These are phyloP conservation scores for Drosophila paranaensis DNA, from an alignment of 2,888 invertebrate genomes.

Conservation along the genomic window DNA sequence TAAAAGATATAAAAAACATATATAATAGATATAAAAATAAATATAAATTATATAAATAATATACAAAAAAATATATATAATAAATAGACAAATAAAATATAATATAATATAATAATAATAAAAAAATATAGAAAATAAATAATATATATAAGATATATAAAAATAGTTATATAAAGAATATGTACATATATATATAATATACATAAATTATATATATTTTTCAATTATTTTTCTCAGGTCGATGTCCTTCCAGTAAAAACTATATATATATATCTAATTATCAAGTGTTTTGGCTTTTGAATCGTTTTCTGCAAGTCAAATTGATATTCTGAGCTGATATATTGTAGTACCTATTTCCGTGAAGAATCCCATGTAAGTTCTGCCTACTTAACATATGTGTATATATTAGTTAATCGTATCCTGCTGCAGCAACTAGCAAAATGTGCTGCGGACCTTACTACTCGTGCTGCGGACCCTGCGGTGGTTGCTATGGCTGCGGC, in stretches of 20 bases:
- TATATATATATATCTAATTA: not conserved
- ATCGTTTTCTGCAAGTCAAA: not conserved
- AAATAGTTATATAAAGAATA: not conserved
- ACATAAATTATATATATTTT: too few species aligned
- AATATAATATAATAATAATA: too few species aligned
- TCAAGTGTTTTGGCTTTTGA: not conserved
- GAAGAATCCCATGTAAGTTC: not conserved
- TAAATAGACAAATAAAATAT: too few species aligned
- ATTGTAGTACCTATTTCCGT: conserved; percentile 3
- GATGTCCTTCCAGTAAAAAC: conserved; percentile 4
- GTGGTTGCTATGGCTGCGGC: not conserved
- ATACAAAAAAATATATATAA: too few species aligned
- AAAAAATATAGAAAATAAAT: too few species aligned
- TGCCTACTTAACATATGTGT: not conserved
- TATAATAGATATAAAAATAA: too few species aligned
- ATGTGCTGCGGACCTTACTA: conserved; percentile 14
- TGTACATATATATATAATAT: not conserved
- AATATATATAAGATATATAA: too few species aligned
- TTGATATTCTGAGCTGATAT: not conserved
- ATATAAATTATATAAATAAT: too few species aligned
- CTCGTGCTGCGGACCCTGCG: conserved; percentile 2
- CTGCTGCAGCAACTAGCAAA: not conserved
- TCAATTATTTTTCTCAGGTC: not conserved
- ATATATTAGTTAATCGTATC: not conserved
- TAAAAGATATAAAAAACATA: too few species aligned